phyloP scores from a whole-genome alignment of 1,140 invertebrate species.

The Acromyrmex charruanus region DNA sequence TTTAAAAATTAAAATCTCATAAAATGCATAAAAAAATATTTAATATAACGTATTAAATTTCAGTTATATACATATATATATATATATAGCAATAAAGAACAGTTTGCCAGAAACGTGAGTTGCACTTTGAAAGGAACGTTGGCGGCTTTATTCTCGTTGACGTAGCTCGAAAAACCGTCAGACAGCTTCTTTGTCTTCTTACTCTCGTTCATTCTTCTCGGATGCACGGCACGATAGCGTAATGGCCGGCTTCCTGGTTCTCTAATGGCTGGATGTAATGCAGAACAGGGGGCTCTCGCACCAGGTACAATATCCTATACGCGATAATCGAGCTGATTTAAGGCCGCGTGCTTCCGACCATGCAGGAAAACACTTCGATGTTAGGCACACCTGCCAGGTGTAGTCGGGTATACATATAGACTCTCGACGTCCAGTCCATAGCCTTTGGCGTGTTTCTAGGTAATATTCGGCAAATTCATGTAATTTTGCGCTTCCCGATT shows the following conservation, averaged over 20 bases:
- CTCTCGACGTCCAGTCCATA: neutral
- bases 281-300: conserved; percentile 50
- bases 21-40: neutral
- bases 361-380: conserved; percentile 81
- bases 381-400: conserved; percentile 80
- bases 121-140: conserved; percentile 36
- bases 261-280: conserved; percentile 78
- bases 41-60: conserved; percentile 22
- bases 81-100: conserved; percentile 5
- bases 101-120: neutral
- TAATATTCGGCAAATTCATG: conserved; percentile 82
- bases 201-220: conserved; percentile 62
- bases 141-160: conserved; percentile 35
- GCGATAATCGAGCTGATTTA: conserved; percentile 84
- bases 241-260: conserved; percentile 81
- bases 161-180: conserved; percentile 61
- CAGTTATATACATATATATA: neutral
- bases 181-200: conserved; percentile 65
- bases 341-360: conserved; percentile 79
- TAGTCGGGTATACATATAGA: conserved; percentile 33
- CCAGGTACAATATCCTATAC: conserved; percentile 80
- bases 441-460: conserved; percentile 79
- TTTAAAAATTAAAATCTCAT: neutral
- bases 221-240: conserved; percentile 77
- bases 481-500: conserved; percentile 80